Evolutionary conservation across 1,140 invertebrate genomes (phyloP), one percentile per base, ranked within the genome.

Genomic region (Macrobrachium nipponense): DNA sequence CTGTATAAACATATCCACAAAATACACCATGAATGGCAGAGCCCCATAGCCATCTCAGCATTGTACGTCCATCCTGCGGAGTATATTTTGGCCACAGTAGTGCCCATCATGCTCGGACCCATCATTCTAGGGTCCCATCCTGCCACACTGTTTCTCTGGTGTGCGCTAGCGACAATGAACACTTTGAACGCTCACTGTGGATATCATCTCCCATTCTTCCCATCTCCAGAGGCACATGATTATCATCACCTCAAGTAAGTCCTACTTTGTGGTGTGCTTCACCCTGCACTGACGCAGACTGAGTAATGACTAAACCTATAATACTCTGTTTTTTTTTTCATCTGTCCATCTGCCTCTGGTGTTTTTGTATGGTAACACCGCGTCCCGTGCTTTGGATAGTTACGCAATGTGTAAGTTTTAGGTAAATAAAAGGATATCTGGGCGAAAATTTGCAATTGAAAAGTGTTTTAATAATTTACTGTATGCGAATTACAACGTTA

Each of bases 61-160:
- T 93, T 97, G 62, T 98, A 97, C 91, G 96, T 95, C 89, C 96
- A 97, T 92, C 96, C 96, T 5, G 90, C 97, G 15, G 96, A 97
- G 90, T 96, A 97, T 91, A 92, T 97, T 72, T 93, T 97, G 75
- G 95, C 95, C 23, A 97, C 97, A 91, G 90, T 97, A 44, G 80
- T 97, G 58, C 96, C 96, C 36, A 94, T 95, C 10, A 93, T 96
- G 89, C 89, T 96, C 27, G 96, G 96, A 15, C 95, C 97, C 14
- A 93, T 96, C 43, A 90, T 97, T 2, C 93, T 96, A 92, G 94
- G 95, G 11, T 96, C 95, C 17, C 96, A 97, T 91, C 94, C 97
- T 43, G 94, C 95, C 44, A 96, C 95, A 5, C 93, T 95, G 51
- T 97, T 95, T 94, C 90, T 97, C 43, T 97, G 96, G 96, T 96